Conservation (phyloP, 30 jellyfish, hydroid and myxozoan genomes). For the Pelagia noctiluca region DNA sequence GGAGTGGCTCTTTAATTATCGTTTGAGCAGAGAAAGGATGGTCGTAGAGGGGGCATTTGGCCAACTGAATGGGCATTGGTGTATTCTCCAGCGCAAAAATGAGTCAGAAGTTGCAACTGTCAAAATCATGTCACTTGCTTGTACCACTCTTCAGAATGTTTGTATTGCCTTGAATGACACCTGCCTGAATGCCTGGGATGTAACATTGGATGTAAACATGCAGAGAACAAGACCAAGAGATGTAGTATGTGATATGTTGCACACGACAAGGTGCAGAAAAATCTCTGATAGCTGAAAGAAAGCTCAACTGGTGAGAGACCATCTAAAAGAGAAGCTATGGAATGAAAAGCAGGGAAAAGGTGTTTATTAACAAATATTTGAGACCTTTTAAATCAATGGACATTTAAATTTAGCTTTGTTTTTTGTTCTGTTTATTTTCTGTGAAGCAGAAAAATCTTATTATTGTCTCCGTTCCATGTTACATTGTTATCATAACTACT, state of each 20-base stretch:
- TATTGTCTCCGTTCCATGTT: background rate
- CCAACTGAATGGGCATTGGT: constrained; percentile 65
- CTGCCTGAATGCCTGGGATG: constrained; percentile 24
- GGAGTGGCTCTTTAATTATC: constrained; percentile 39
- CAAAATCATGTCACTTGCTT: constrained; percentile 39
- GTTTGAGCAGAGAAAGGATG: constrained; percentile 70
- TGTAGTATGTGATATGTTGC: constrained; percentile 32
- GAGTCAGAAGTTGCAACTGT: constrained; percentile 40
- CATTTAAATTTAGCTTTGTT: background rate
- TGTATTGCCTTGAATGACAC: constrained; percentile 42
- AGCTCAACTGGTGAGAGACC: constrained; percentile 36
- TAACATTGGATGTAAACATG: constrained; percentile 1
- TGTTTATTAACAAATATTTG: constrained; percentile 20
- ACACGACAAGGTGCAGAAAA: constrained; percentile 29
- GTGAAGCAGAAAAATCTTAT: background rate
- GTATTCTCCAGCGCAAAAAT: constrained; percentile 44
- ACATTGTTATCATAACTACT: constrained; percentile 5
- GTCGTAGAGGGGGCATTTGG: constrained; percentile 74
- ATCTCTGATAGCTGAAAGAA: constrained; percentile 11
- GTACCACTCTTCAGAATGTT: constrained; percentile 63
- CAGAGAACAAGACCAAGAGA: constrained; percentile 17
- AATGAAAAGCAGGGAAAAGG: constrained; percentile 34
- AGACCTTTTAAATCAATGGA: background rate
- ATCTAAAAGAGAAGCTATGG: constrained; percentile 20
- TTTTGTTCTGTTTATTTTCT: background rate